phyloP scores from a whole-genome alignment of 92 coral and sea anemone species.

The Heliopora coerulea region DNA sequence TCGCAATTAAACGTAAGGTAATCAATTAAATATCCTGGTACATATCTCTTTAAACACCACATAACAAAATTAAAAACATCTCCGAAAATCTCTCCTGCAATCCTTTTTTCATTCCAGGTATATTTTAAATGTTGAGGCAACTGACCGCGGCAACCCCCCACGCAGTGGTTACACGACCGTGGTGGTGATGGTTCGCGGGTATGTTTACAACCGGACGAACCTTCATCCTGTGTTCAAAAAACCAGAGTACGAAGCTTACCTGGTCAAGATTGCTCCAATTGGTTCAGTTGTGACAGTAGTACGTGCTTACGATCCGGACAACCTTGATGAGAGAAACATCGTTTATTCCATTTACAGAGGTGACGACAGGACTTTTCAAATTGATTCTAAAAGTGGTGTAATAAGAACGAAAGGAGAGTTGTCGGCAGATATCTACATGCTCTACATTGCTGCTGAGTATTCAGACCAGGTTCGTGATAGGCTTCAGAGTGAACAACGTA shows the following conservation, averaged over 20 bases:
- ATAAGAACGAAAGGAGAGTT: constrained; percentile 6
- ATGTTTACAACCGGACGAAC: background rate
- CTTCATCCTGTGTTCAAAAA: background rate
- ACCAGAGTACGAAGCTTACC: background rate
- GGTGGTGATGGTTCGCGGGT: background rate
- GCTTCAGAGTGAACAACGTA: background rate
- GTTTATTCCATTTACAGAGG: constrained; percentile 1
- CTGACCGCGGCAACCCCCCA: constrained; percentile 21
- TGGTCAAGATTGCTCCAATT: background rate
- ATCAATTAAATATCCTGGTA: too few relatives aligned
- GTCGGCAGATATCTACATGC: background rate
- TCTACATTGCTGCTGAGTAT: constrained; percentile 14
- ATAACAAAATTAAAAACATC: too few relatives aligned
- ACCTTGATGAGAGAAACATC: background rate
- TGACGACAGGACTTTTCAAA: background rate
- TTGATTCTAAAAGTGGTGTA: constrained; percentile 5
- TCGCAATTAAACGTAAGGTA: too few relatives aligned
- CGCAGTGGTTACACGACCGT: constrained; percentile 4
- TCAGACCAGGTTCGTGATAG: background rate
- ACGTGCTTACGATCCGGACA: constrained; percentile 16
- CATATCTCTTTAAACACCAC: too few relatives aligned
- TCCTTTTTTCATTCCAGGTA: background rate
- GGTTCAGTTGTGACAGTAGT: background rate
- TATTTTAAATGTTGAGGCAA: background rate
- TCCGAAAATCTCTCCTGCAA: background rate